These are phyloP conservation scores for Chlorops oryzae DNA, from an alignment of 1,140 invertebrate species.

Conservation along the genomic window DNA sequence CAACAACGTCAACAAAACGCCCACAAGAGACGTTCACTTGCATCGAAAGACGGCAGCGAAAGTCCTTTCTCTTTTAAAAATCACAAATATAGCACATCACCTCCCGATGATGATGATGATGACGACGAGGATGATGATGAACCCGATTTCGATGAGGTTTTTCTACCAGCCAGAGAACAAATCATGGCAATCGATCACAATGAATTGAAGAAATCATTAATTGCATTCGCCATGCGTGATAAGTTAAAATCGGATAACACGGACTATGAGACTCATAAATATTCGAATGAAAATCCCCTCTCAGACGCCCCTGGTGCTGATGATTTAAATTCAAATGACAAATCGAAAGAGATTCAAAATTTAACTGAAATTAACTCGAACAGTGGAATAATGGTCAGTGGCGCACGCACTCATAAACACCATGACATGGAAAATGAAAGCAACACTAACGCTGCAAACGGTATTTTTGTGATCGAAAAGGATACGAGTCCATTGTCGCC, in stretches of 20 bases:
- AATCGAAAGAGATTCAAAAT: no score
- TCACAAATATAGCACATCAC: constrained; percentile 33
- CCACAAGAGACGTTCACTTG: neutral
- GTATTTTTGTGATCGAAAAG: constrained; percentile 39
- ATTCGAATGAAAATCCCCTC: constrained; percentile 13
- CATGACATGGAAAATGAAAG: neutral
- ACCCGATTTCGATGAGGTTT: constrained; percentile 42
- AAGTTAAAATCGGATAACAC: constrained; percentile 39
- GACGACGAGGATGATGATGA: constrained; percentile 29
- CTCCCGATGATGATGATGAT: constrained; percentile 16
- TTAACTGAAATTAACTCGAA: no score
- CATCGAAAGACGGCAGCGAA: no score
- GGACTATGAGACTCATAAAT: constrained; percentile 20
- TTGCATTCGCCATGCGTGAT: constrained; percentile 36
- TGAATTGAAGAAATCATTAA: constrained; percentile 23
- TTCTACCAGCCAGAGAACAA: constrained; percentile 21
- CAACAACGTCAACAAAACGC: neutral
- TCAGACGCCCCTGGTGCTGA: neutral
- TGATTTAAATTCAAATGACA: neutral
- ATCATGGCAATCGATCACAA: constrained; percentile 20
- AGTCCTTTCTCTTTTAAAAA: constrained; percentile 38
- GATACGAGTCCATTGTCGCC: constrained; percentile 22
- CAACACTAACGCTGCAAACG: constrained; percentile 5
- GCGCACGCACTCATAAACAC: no score
- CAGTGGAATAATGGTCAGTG: no score